Conservation (phyloP, 2,113 vertebrate genomes). For the Neodon shergylaensis region DNA sequence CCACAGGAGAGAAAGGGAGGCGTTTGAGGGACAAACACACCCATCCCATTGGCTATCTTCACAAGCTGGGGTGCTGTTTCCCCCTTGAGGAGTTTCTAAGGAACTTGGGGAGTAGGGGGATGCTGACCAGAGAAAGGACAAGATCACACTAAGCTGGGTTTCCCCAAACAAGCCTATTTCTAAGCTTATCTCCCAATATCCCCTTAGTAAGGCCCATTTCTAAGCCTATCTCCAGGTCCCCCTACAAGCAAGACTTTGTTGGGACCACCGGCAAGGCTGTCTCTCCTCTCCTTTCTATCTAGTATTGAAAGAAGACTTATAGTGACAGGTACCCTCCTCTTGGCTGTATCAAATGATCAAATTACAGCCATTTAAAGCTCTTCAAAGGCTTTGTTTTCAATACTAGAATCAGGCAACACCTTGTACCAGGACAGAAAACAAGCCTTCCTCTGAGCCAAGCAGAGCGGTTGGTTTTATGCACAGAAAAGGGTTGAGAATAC, state of each 20-base stretch:
- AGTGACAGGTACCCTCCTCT: background rate
- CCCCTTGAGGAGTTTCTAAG: background rate
- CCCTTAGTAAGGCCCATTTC: no score
- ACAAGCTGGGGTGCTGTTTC: background rate
- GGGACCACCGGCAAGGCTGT: no score
- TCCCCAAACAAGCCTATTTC: background rate
- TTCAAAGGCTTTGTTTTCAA: background rate
- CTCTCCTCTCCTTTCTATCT: no score
- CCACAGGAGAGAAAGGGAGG: background rate
- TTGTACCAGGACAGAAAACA: background rate
- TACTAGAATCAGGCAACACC: background rate
- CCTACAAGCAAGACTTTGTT: background rate
- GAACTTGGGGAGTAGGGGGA: background rate
- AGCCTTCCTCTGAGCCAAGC: background rate
- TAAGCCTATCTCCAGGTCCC: no score
- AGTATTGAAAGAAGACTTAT: background rate
- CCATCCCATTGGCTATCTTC: rapidly evolving
- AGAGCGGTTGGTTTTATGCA: no score
- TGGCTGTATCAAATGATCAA: background rate
- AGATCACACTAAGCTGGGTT: background rate
- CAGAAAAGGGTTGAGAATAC: background rate
- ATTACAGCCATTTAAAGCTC: background rate
- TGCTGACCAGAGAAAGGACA: background rate
- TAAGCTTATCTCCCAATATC: no score
- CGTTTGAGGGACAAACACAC: background rate